phyloP scores from a whole-genome alignment of 2,113 vertebrate genomes.

The Pavo muticus region DNA sequence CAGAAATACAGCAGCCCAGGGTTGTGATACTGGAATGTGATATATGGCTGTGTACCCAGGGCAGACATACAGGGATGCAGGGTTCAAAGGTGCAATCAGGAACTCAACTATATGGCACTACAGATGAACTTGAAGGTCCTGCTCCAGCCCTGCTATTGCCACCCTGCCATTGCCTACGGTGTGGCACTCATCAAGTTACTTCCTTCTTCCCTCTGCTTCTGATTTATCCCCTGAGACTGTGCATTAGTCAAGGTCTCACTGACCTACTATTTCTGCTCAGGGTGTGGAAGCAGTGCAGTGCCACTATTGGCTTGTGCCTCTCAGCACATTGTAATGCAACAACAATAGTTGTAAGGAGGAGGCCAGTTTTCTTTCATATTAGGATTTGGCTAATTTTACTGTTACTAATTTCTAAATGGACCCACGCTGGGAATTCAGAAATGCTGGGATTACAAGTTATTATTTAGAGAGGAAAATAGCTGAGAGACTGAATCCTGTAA shows the following conservation, averaged over 20 bases:
- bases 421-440: constrained; percentile 16
- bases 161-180: background rate
- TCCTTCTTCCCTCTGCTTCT: background rate
- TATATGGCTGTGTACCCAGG: background rate
- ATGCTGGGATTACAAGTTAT: constrained; percentile 8
- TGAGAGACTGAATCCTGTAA: background rate
- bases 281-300: background rate
- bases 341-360: constrained; percentile 44
- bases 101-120: background rate
- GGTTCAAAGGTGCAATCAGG: background rate
- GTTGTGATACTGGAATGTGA: background rate
- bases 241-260: background rate
- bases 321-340: constrained; percentile 39
- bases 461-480: constrained; percentile 28
- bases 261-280: background rate
- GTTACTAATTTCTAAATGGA: constrained; percentile 42
- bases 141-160: background rate
- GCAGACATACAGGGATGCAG: background rate
- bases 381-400: constrained; percentile 15
- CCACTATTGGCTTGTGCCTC: background rate
- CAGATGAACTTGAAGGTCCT: background rate
- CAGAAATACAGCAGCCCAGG: background rate
- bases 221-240: background rate
- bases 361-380: constrained; percentile 36
- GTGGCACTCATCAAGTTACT: background rate